Percentiles rank a stretch among this genome's conserved stretches.
phyloP scores from a whole-genome alignment of 2,113 vertebrate species.

The Mionectes macconnelli region DNA sequence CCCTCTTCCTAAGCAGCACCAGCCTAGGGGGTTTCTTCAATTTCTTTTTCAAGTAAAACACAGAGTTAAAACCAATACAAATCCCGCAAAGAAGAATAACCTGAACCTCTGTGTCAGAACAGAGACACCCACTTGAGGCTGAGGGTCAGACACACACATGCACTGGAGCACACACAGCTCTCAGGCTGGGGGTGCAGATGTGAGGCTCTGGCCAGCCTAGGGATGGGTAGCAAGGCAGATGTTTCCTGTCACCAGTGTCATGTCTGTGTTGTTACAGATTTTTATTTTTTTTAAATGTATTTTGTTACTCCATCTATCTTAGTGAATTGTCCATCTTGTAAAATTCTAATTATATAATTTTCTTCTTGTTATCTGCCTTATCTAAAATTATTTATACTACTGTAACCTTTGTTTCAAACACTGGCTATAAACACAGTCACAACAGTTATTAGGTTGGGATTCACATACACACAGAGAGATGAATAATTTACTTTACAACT shows the following conservation, averaged over 20 bases:
- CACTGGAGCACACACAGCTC: neutral
- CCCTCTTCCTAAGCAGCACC: neutral
- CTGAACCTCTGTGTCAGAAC: neutral
- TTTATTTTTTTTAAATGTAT: constrained; percentile 56
- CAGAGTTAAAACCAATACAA: neutral
- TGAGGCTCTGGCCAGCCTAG: neutral
- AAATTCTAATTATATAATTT: constrained; percentile 74
- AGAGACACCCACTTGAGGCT: neutral
- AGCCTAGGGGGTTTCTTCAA: accelerated
- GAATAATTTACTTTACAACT: constrained; percentile 35
- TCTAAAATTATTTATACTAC: constrained; percentile 75
- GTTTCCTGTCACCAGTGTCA: constrained; percentile 60
- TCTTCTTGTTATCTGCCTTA: constrained; percentile 65
- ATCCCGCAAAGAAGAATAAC: neutral
- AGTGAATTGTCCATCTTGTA: constrained; percentile 64
- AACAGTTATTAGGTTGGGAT: constrained; percentile 50
- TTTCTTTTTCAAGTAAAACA: neutral
- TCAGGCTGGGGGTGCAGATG: neutral
- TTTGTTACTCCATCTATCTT: constrained; percentile 73
- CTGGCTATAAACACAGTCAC: constrained; percentile 60
- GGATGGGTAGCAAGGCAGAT: constrained; percentile 58
- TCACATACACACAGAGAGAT: neutral
- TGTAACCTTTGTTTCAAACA: constrained; percentile 67
- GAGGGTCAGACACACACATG: neutral
- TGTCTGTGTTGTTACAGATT: constrained; percentile 57